These are phyloP conservation scores for Drosophila conformis DNA, from an alignment of 2,888 invertebrate species.

Conservation along the genomic window DNA sequence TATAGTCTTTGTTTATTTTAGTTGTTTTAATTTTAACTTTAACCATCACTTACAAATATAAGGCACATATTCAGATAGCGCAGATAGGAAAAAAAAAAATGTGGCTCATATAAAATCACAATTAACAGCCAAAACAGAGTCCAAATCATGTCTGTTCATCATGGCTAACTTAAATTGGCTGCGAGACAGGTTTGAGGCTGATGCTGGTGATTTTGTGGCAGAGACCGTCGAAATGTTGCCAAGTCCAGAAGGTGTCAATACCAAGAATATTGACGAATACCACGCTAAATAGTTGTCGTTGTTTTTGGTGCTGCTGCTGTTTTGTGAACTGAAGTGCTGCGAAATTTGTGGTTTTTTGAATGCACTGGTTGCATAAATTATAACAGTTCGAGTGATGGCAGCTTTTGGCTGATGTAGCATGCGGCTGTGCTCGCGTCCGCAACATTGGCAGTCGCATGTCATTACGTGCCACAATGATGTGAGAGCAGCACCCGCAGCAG, in stretches of 20 bases:
- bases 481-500: conserved; percentile 16
- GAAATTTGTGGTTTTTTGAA: conserved; percentile 68
- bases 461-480: conserved; percentile 66
- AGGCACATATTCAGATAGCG: background rate
- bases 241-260: conserved; percentile 10
- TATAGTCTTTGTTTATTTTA: background rate
- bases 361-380: conserved; percentile 50
- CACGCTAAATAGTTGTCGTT: conserved; percentile 36
- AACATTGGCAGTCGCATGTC: conserved; percentile 74
- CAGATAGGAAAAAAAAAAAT: background rate
- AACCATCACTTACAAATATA: background rate
- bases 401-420: conserved; percentile 19
- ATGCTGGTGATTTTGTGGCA: background rate
- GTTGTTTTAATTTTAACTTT: background rate
- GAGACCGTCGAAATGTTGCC: background rate
- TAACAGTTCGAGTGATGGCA: conserved; percentile 30
- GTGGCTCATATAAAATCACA: background rate
- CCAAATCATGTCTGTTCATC: background rate
- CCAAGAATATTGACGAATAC: conserved; percentile 9
- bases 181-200: background rate
- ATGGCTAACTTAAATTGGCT: background rate
- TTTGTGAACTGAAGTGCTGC: conserved; percentile 43
- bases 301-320: background rate
- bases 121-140: background rate
- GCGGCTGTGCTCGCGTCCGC: conserved; percentile 48